Base-by-base conservation (phyloP, 2,888 invertebrate genomes). In the Cylindroiulus punctatus region DNA sequence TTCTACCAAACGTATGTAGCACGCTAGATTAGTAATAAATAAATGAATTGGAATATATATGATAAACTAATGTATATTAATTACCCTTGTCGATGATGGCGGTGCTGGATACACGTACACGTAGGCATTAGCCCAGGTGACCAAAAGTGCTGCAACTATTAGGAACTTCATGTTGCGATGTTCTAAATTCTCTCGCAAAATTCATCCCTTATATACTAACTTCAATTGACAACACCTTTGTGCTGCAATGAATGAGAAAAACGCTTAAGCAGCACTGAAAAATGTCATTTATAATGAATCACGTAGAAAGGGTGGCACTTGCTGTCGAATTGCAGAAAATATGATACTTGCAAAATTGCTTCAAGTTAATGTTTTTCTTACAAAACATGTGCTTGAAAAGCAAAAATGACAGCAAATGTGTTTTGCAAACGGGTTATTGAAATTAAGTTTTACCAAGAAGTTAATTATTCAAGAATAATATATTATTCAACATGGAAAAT, bases 201-300 rank as follows among this genome's bases (percentile, higher is more conserved):
- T 76, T 14, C 76, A 14, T 3, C 17, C 30, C 30, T 76, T 76
- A 32, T 76, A 76, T 76, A 76, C 32, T 30, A 14, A 26, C 1
- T 30, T 12, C 12, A 30, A 17, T 17, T 32, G 30, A 76, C 30
- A 30, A 76, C 14, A 1, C 12, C 76, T 76, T 76, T 76, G 32
- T 30, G 3, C 26, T 30, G 26, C 14, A 30, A 76, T 30, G 32
- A 14, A 30, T 76, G 12, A 76, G 76, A 76, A 30, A 65, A 76
- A 22, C 57, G 76, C 30, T 32, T 76, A 30, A 30, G 30, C 30
- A 76, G 76, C 76, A 76, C 14, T 76, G 14, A 14, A 76, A 30
- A 76, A 30, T 52, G 30, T 32, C 76, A 76, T 76, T 30, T 32
- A 76, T 76, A 76, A 76, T 76, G 26, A 76, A 76, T 76, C 32